Percentiles rank a stretch among this genome's conserved stretches.
phyloP scores from a whole-genome alignment of 2,797 vertebrate species.

The Chromis chromis region DNA sequence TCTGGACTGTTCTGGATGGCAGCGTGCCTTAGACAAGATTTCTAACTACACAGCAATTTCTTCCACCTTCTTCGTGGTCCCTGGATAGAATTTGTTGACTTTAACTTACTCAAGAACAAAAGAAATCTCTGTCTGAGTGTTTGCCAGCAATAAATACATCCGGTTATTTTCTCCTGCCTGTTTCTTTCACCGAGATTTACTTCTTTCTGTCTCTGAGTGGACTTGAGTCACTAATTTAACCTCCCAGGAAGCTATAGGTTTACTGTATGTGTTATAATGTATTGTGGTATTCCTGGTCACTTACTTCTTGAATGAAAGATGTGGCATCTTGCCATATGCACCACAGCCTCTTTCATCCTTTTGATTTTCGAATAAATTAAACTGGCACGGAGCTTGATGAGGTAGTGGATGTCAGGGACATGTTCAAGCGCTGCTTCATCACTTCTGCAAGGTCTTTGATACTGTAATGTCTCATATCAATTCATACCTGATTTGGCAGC shows the following conservation, averaged over 20 bases:
- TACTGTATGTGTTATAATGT: slow-evolving; percentile 9
- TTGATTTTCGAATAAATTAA: slow-evolving; percentile 50
- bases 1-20: slow-evolving; percentile 31
- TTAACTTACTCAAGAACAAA: slow-evolving; percentile 4
- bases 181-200: slow-evolving; percentile 18
- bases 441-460: slow-evolving; percentile 52
- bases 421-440: slow-evolving; percentile 52
- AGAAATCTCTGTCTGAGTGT: not conserved
- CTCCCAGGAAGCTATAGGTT: not conserved
- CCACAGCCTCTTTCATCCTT: slow-evolving; percentile 24
- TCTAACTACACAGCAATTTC: slow-evolving; percentile 26
- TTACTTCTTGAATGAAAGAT: slow-evolving; percentile 32
- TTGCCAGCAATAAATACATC: not conserved
- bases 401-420: slow-evolving; percentile 40
- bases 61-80: not conserved
- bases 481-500: slow-evolving; percentile 36
- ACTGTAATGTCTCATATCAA: slow-evolving; percentile 44
- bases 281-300: slow-evolving; percentile 17
- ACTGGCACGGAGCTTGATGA: slow-evolving; percentile 41
- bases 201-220: not conserved
- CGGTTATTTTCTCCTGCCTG: slow-evolving; percentile 1
- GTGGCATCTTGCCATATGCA: slow-evolving; percentile 46
- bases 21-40: slow-evolving; percentile 30
- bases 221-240: slow-evolving; percentile 14
- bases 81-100: not conserved